phyloP scores from a whole-genome alignment of 2,797 vertebrate species.

The Masticophis lateralis region DNA sequence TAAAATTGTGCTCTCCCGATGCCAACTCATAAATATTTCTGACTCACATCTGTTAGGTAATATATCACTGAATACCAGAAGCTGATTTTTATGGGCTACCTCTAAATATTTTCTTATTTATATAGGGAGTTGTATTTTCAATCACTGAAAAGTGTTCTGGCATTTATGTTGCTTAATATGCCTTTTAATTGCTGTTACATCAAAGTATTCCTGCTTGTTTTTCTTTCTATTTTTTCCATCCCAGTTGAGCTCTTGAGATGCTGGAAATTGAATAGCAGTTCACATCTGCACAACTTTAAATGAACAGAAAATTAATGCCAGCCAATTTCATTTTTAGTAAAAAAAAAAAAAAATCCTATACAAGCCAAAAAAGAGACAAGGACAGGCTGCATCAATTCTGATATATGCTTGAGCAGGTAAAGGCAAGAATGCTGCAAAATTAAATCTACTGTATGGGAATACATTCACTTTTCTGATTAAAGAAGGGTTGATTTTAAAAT shows the following conservation, averaged over 20 bases:
- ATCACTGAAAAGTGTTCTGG: not conserved
- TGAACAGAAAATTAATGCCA: not conserved
- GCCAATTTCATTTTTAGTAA: not conserved
- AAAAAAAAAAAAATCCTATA: not conserved
- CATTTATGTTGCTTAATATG: not conserved
- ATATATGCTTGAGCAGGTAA: not conserved
- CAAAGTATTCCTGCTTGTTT: not conserved
- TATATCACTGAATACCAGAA: not conserved
- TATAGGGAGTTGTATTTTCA: not conserved
- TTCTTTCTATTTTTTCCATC: not conserved
- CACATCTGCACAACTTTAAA: not conserved
- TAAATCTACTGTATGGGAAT: not conserved
- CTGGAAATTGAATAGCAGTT: not conserved
- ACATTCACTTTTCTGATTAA: constrained; percentile 8
- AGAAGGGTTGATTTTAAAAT: not conserved
- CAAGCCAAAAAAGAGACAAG: not conserved
- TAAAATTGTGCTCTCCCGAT: not conserved
- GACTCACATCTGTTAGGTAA: not conserved
- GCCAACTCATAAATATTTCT: not conserved
- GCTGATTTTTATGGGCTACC: not conserved
- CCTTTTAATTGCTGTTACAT: not conserved
- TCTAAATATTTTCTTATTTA: not conserved
- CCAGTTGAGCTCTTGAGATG: not conserved
- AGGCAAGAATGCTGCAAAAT: not conserved
- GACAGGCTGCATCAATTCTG: not conserved